Percentiles rank a stretch among this genome's conserved stretches.
Conservation (phyloP, 2,797 vertebrate species). For the Acanthurus tractus region DNA sequence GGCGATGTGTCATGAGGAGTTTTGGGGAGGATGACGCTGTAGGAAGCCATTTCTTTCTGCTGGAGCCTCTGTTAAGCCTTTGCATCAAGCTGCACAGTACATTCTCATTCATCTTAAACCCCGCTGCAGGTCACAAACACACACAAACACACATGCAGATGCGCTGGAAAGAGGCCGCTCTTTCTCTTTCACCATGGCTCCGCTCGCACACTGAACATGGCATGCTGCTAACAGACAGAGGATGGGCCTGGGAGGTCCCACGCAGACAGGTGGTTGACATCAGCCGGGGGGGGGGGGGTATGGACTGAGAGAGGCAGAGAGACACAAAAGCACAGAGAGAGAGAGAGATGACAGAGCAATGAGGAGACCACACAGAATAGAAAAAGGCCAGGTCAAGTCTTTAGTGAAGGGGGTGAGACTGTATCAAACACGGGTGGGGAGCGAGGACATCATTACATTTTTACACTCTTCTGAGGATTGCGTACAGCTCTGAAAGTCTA, state of each 20-base stretch:
- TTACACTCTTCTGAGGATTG: slow-evolving; percentile 17
- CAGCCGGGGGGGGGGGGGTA: slow-evolving; percentile 47
- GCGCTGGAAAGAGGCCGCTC: slow-evolving; percentile 52
- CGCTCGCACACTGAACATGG: slow-evolving; percentile 70
- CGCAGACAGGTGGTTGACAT: slow-evolving; percentile 84
- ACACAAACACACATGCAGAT: slow-evolving; percentile 43
- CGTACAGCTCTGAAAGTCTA: slow-evolving; percentile 3
- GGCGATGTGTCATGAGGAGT: slow-evolving; percentile 27
- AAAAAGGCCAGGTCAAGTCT: slow-evolving; percentile 69
- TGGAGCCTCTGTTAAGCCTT: slow-evolving; percentile 13
- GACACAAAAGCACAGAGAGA: slow-evolving; percentile 20
- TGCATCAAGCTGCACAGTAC: slow-evolving; percentile 33
- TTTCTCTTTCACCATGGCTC: slow-evolving; percentile 71
- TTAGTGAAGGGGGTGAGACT: slow-evolving; percentile 55
- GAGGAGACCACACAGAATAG: slow-evolving; percentile 79
- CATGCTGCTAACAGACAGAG: slow-evolving; percentile 79
- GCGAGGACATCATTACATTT: slow-evolving; percentile 32
- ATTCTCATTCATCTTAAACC: slow-evolving; percentile 52
- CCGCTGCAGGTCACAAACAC: slow-evolving; percentile 34
- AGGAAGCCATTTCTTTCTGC: slow-evolving; percentile 47
- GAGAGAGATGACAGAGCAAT: slow-evolving; percentile 66
- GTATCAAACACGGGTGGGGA: slow-evolving; percentile 45
- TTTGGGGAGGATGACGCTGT: slow-evolving; percentile 38
- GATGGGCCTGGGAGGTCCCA: slow-evolving; percentile 83
- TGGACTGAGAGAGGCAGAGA: slow-evolving; percentile 32